Evolutionary conservation across 2,113 vertebrate genomes (phyloP).

Genomic region (Phrynosoma blainvillii): DNA sequence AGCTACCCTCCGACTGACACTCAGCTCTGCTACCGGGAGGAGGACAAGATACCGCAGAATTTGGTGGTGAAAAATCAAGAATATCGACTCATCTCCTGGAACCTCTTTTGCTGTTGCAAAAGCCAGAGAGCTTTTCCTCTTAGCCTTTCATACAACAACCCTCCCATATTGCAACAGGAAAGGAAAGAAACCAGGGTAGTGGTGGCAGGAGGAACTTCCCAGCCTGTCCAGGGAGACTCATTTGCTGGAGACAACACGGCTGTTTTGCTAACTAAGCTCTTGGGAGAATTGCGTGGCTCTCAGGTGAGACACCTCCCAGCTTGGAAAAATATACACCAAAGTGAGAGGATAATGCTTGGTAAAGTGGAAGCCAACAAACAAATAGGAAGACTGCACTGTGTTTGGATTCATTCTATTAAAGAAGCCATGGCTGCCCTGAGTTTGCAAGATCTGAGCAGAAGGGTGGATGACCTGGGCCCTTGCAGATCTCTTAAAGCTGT

Average conservation of each 20-base stretch:
- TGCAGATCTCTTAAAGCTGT: too few relatives aligned
- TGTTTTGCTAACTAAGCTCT: not conserved
- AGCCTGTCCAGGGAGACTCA: not conserved
- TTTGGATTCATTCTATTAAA: too few relatives aligned
- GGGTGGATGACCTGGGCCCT: too few relatives aligned
- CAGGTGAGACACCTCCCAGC: not conserved
- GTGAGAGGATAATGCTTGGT: too few relatives aligned
- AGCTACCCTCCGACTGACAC: too few relatives aligned
- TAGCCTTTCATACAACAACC: not conserved
- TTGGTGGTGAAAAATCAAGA: too few relatives aligned
- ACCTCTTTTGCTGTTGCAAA: not conserved
- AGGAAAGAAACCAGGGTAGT: not conserved
- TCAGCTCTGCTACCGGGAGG: not conserved
- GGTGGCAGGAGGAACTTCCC: not conserved
- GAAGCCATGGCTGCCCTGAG: too few relatives aligned
- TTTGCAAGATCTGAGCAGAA: too few relatives aligned
- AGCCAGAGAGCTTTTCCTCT: not conserved
- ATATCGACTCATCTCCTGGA: not conserved
- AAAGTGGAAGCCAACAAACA: too few relatives aligned
- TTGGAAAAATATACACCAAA: not conserved
- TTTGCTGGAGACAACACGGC: fast-evolving
- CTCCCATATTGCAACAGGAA: not conserved
- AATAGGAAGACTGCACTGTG: too few relatives aligned
- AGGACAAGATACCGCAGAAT: too few relatives aligned
- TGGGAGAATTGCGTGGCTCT: fast-evolving